A percentile compares a stretch with the other conserved stretches of the same genome.
These are phyloP conservation scores for Mus caroli DNA, from an alignment of 2,797 vertebrate genomes.

Conservation along the genomic window DNA sequence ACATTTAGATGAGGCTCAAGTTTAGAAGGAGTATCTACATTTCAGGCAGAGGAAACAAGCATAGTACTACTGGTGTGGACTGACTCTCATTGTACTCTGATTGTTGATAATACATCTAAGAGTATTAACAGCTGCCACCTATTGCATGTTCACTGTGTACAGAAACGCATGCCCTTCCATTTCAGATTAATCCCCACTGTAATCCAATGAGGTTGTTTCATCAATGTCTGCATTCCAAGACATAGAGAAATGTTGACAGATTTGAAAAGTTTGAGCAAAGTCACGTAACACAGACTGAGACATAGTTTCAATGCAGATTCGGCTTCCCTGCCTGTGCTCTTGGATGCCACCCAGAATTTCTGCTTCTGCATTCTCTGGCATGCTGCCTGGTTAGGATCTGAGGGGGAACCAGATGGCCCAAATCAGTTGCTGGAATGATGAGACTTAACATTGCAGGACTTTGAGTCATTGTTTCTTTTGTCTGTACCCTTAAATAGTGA, in stretches of 20 bases:
- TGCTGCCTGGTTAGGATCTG: neutral
- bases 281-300: neutral
- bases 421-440: neutral
- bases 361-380: neutral
- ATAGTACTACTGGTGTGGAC: neutral
- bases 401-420: neutral
- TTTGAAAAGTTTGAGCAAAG: neutral
- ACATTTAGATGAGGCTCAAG: neutral
- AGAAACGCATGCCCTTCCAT: neutral
- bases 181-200: neutral
- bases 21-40: neutral
- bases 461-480: neutral
- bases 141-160: neutral
- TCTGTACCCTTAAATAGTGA: too few relatives aligned
- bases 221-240: neutral
- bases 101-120: neutral
- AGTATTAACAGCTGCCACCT: neutral
- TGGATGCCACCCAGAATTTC: neutral
- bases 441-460: neutral
- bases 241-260: neutral
- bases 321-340: accelerated
- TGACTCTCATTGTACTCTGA: neutral
- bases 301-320: neutral
- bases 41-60: neutral
- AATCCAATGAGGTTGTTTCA: neutral